Percentiles rank a stretch among this genome's conserved stretches.
phyloP scores from a whole-genome alignment of 2,113 vertebrate genomes.

The Tragelaphus scriptus region DNA sequence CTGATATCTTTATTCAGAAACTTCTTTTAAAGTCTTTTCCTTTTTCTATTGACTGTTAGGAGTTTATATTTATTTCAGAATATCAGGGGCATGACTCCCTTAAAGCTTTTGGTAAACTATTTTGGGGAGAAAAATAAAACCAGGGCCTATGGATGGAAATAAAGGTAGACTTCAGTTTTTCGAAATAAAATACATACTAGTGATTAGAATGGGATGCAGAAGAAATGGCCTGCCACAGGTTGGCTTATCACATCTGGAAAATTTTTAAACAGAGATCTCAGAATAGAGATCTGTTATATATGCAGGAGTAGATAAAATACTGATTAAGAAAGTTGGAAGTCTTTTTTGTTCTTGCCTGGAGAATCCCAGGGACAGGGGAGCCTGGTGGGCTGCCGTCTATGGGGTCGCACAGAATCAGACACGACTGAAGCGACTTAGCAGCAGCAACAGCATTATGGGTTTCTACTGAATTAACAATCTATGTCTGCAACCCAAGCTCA shows the following conservation, averaged over 20 bases:
- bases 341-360: neutral
- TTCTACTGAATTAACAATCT: neutral
- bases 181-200: neutral
- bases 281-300: neutral
- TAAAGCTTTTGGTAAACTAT: neutral
- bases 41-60: neutral
- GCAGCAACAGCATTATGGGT: neutral
- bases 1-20: neutral
- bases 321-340: neutral
- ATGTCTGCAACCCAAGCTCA: neutral
- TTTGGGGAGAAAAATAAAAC: neutral
- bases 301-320: neutral
- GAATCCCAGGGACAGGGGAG: no score
- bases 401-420: no score
- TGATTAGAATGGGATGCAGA: neutral
- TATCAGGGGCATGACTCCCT: neutral
- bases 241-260: neutral
- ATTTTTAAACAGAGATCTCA: neutral
- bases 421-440: no score
- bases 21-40: neutral
- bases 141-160: neutral
- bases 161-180: neutral
- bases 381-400: no score
- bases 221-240: neutral
- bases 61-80: neutral